Conservation (phyloP, 2,888 invertebrate species). For the Brachypalpus laphriformis region DNA sequence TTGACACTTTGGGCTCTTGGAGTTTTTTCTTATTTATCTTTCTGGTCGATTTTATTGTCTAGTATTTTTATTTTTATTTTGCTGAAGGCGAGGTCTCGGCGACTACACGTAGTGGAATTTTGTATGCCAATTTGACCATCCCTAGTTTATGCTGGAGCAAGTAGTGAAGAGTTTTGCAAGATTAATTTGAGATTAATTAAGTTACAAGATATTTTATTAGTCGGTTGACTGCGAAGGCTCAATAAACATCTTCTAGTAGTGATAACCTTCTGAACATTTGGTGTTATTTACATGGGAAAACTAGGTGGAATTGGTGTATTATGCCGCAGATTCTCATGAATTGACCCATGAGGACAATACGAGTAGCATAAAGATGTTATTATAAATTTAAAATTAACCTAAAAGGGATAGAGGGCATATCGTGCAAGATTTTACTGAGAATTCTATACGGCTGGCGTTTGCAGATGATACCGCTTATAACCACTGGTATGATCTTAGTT, state of each 20-base stretch:
- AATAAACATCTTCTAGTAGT: not conserved
- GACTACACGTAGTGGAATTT: constrained; percentile 11
- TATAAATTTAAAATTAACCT: too few species aligned
- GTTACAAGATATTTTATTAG: not conserved
- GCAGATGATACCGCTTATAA: too few species aligned
- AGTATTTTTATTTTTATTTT: constrained; percentile 26
- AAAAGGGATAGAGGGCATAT: too few species aligned
- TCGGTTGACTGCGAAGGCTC: not conserved
- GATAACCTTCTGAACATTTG: not conserved
- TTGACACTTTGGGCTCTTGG: constrained; percentile 63
- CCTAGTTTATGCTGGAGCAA: constrained; percentile 45
- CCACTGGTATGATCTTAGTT: too few species aligned
- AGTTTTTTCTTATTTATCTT: constrained; percentile 12
- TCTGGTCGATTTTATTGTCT: constrained; percentile 40
- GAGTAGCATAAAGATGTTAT: too few species aligned
- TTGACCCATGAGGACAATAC: too few species aligned
- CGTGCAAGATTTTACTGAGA: too few species aligned
- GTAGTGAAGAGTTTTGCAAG: constrained; percentile 33
- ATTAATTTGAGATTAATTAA: constrained; percentile 9
- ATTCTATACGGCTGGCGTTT: too few species aligned
- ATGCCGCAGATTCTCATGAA: too few species aligned
- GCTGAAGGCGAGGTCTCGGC: constrained; percentile 61
- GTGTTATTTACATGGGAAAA: not conserved
- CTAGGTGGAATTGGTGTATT: too few species aligned
- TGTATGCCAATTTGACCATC: constrained; percentile 71